Evolutionary conservation across 2,797 vertebrate genomes (phyloP), one percentile per base, ranked within the genome.

Genomic region (Urophycis tenuis): DNA sequence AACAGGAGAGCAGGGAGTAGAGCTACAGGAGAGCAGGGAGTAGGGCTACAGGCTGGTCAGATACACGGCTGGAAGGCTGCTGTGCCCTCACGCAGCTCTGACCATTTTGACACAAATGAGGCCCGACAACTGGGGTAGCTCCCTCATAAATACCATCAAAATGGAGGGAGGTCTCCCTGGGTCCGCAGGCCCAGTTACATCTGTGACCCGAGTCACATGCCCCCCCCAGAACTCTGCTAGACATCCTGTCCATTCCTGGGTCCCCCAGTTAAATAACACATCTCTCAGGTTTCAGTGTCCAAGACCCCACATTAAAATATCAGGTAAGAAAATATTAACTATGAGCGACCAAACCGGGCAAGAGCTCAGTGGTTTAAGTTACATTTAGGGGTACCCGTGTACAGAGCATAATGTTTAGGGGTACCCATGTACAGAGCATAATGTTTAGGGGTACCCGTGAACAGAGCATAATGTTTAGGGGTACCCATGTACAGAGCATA

Each of bases 21-120:
- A 14, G 12, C 41, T 15, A 45, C 41, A 34, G 36, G 36, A 39
- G 36, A 39, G 83, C 88, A 90, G 85, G 86, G 87, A 78, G 85
- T 78, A 83, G 85, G 83, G 78, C 84, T 85, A 82, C 90, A 89
- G 91, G 53, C 22, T 8, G 7, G 53, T 60, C 53, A 89, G 89
- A 86, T 90, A 87, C 85, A 80, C 81, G 84, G 87, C 86, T 89
- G 90, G 86, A 87, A 88, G 89, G 91, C 89, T 89, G 87, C 90
- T 89, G 91, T 84, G 92, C 88, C 89, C 93, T 93, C 91, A 93
- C 88, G 90, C 91, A 88, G 84, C 92, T 91, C 91, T 90, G 92
- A 93, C 90, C 91, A 89, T 92, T 94, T 93, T 94, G 93, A 94
- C 92, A 90, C 92, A 94, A 94, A 94, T 92, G 85, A 71, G 87